Percentiles rank a stretch among this genome's conserved stretches.
Conservation (phyloP, 2,113 vertebrate genomes). For the Vidua macroura region DNA sequence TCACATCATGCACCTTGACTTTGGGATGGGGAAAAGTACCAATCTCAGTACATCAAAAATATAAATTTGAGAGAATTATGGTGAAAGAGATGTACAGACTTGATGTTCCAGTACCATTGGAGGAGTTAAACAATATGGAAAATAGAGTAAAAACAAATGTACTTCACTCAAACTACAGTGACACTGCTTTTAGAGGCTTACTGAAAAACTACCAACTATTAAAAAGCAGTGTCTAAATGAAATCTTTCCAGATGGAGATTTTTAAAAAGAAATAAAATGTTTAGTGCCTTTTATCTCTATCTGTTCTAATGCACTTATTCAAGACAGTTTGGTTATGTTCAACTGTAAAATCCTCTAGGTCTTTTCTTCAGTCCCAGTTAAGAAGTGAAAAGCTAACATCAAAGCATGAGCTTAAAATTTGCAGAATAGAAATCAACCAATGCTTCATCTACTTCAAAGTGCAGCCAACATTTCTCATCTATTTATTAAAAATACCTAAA, state of each 20-base stretch:
- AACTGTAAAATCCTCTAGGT: slow-evolving; percentile 68
- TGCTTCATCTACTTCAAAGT: slow-evolving; percentile 72
- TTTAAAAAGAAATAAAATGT: slow-evolving; percentile 57
- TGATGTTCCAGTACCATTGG: background rate
- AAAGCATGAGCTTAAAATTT: slow-evolving; percentile 70
- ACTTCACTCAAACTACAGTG: background rate
- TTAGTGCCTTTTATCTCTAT: slow-evolving; percentile 66
- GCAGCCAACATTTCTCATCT: slow-evolving; percentile 39
- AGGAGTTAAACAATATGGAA: slow-evolving; percentile 52
- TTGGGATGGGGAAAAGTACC: background rate
- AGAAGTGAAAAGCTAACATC: slow-evolving; percentile 70
- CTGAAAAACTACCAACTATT: slow-evolving; percentile 64
- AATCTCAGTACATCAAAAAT: background rate
- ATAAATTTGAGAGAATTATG: background rate
- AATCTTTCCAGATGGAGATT: slow-evolving; percentile 57
- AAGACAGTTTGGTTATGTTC: slow-evolving; percentile 71
- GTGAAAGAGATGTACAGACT: background rate
- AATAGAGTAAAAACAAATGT: slow-evolving; percentile 42
- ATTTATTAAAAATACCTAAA: slow-evolving; percentile 72
- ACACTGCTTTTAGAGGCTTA: slow-evolving; percentile 61
- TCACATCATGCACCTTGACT: background rate
- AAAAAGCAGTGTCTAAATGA: slow-evolving; percentile 60
- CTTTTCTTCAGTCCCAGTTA: slow-evolving; percentile 51
- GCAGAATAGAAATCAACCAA: slow-evolving; percentile 66
- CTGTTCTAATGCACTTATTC: slow-evolving; percentile 73